Evolutionary conservation across 2,797 vertebrate genomes (phyloP), one percentile per base, ranked within the genome.

Genomic region (Acanthurus lineatus): DNA sequence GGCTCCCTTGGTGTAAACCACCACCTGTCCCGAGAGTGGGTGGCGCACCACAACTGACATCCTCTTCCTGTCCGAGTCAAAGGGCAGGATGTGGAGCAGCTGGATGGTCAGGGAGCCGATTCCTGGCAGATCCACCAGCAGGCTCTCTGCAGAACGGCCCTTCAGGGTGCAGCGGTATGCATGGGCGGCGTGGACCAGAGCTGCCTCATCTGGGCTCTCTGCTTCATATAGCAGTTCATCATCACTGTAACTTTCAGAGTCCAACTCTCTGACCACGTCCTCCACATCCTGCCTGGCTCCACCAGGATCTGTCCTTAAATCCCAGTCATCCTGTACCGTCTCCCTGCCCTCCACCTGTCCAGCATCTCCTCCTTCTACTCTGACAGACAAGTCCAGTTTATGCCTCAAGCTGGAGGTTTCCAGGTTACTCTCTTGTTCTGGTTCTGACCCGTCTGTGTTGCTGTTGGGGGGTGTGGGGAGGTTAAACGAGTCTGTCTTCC

Each of bases 41-140:
- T 99, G 97, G 6, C 97, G 95, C 66, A 99, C 96, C 73, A 99
- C 96, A 22, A 99, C 97, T 0, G 98, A 99, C 98, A 99, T 99
- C 77, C 96, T 96, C 81, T 97, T 99, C 48, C 98, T 94, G 54
- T 95, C 88, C 0, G 97, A 97, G 89, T 99, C 96, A 38, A 99
- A 99, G 40, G 98, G 97, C 73, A 99, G 90, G 76, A 97, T 77
- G 71, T 99, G 97, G 3, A 99, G 92, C 47, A 99, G 94, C 38
- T 95, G 95, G 64, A 99, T 96, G 0, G 86, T 90, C 76, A 98
- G 89, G 4, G 91, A 89, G 3, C 97, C 97, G n/a, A 97, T 73
- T 38, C 95, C 94, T 1, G 94, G 93, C 0, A 99, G 87, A 19
- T 97, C 95, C 82, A 99, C 95, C 19, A 93, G 86, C 65, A 99